Conservation (phyloP, 2,113 vertebrate genomes). For the Sylvilagus bachmani region DNA sequence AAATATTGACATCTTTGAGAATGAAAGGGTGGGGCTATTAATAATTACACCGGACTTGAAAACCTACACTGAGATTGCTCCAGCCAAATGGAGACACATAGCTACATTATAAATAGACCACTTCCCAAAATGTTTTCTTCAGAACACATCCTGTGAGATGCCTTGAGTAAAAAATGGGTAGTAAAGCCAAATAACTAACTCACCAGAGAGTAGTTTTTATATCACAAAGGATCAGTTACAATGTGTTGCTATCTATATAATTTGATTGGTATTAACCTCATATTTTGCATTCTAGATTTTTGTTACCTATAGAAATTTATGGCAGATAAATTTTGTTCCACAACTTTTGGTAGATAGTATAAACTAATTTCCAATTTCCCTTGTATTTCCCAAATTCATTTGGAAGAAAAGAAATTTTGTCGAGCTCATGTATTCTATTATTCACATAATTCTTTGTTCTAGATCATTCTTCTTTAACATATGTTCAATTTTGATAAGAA, state of each 20-base stretch:
- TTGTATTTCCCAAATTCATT: neutral
- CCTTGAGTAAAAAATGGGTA: neutral
- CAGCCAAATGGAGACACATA: neutral
- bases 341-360: neutral
- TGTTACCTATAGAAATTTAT: neutral
- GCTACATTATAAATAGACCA: neutral
- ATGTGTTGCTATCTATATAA: neutral
- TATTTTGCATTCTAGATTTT: neutral
- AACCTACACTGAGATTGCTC: neutral
- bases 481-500: slow-evolving; percentile 13
- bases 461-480: neutral
- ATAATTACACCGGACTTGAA: neutral
- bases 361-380: neutral
- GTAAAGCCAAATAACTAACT: neutral
- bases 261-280: neutral
- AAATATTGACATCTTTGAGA: neutral
- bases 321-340: neutral
- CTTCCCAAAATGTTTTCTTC: neutral
- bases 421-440: neutral
- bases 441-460: neutral
- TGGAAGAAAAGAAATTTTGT: neutral
- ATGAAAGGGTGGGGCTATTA: neutral
- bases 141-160: neutral
- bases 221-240: neutral
- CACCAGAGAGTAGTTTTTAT: neutral